Base-by-base conservation (phyloP, 2,797 vertebrate species). In the Melanotaenia maccullochi region DNA sequence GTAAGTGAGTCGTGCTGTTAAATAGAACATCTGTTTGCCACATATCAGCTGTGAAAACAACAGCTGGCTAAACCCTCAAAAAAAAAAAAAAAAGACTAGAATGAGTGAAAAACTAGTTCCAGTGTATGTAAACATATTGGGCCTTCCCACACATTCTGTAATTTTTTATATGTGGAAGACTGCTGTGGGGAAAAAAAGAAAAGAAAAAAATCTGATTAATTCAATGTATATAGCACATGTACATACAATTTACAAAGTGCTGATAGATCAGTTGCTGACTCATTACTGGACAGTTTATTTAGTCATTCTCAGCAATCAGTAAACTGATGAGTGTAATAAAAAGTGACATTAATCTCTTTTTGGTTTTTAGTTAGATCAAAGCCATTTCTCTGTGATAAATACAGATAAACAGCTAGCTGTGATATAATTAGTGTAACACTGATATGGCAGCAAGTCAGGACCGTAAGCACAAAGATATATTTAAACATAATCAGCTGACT, bases 11-110 rank as follows among this genome's bases (percentile, higher is more conserved):
- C 85, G 87, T 59, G 72, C 79, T 88, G 79, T 85, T 87, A 80
- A 90, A 87, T 71, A 81, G 85, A 92, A 90, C 91, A 91, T 91
- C 82, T 90, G 88, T 88, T 83, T 76, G 69, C 81, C 78, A 78
- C 76, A 68, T 76, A 84, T 89, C 73, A 71, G 59, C 75, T 80
- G 78, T 82, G 76, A 88, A 87, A 90, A 89, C 84, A 91, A 91
- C 88, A 88, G 76, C 85, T 83, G 83, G 71, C 61, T 57, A 56
- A 85, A 76, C 38, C 63, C 66, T 67, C 20, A 36, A 33, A 51
- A 54, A 42, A 58, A 51, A 42, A 3, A 72, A 82, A 73, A 71
- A 78, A 72, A 80, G 40, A 5, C 40, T 42, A 18, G 5, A 42
- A 52, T 25, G 60, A 66, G 58, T 12, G 25, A 69, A 66, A 65